Base-by-base conservation (phyloP, 2,113 vertebrate species). In the Protomyctophum bolini region DNA sequence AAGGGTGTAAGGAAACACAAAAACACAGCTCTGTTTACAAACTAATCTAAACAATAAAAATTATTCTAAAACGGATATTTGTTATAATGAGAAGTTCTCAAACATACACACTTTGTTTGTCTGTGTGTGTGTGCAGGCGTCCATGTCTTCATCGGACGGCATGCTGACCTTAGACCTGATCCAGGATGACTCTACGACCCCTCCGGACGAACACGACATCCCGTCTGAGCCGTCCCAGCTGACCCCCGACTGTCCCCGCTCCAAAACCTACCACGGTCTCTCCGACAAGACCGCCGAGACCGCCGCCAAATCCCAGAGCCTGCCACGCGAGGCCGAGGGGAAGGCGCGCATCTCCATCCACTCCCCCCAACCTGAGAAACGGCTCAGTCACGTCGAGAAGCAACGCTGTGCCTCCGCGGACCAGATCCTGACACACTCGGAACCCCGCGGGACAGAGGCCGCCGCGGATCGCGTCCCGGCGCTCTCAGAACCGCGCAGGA, bases 81-180 rank as follows among this genome's bases (percentile, higher is more conserved):
- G 33, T 41, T 41, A 41, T 41, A 41, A 41, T 41, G 33, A 41
- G 33, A 41, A 41, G 33, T 41, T 4, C 33, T 41, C 33, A 41
- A 4, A 41, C 33, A 41, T 4, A 21, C 21, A 21, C 21, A 21
- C 21, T 21, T 21, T 21, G 1, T 21, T 21, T 46, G 14, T 50
- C 48, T 45, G n/a, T 58, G 15, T 64, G 33, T 59, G 8, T 52
- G 14, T 52, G 0, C 79, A 98, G 97, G 96, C 97, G 62, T 98
- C 97, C 45, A 94, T 94, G 81, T 96, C 96, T 67, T 95, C 95
- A 48, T 97, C 97, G 0, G 96, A 98, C 0, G 97, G 97, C 70
- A 97, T 94, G 93, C 87, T 98, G 86, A 98, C 95, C 1, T 92
- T 98, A n/a, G 97, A 98, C 85, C 93, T 98, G 80, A 96, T 98